These are phyloP conservation scores for Lytechinus variegatus DNA, from an alignment of 35 echinoderm and acorn worm genomes.

Conservation along the genomic window DNA sequence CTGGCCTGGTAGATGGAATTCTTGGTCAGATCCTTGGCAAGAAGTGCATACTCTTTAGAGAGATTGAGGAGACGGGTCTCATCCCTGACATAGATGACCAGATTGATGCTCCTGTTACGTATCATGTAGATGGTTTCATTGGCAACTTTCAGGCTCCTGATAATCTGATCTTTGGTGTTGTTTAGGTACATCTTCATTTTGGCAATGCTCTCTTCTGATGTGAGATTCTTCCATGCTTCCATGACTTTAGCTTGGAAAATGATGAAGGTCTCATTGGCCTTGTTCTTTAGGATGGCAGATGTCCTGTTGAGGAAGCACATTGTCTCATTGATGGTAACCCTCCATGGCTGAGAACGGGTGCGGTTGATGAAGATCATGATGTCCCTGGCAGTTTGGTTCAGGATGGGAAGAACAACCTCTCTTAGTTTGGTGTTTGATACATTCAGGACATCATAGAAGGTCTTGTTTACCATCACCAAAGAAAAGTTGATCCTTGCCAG, in stretches of 20 bases:
- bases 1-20: constrained; percentile 18
- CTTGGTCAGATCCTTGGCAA: constrained; percentile 53
- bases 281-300: background rate
- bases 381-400: constrained; percentile 6
- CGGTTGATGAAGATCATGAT: constrained; percentile 54
- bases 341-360: constrained; percentile 63
- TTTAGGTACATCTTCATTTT: constrained; percentile 47
- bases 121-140: constrained; percentile 56
- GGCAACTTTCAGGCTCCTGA: background rate
- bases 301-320: constrained; percentile 33
- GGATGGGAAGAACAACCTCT: constrained; percentile 15
- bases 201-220: constrained; percentile 43
- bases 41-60: constrained; percentile 54
- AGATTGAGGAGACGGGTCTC: constrained; percentile 47
- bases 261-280: constrained; percentile 27
- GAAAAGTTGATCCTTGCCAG: background rate
- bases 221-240: constrained; percentile 30
- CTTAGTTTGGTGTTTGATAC: background rate
- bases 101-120: constrained; percentile 35
- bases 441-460: background rate
- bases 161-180: constrained; percentile 56
- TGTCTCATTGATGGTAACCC: constrained; percentile 48
- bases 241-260: background rate
- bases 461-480: constrained; percentile 24
- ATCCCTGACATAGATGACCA: constrained; percentile 40